Evolutionary conservation across 2,888 invertebrate genomes (phyloP), one percentile per base, ranked within the genome.

Genomic region (Sminthurides aquaticus): DNA sequence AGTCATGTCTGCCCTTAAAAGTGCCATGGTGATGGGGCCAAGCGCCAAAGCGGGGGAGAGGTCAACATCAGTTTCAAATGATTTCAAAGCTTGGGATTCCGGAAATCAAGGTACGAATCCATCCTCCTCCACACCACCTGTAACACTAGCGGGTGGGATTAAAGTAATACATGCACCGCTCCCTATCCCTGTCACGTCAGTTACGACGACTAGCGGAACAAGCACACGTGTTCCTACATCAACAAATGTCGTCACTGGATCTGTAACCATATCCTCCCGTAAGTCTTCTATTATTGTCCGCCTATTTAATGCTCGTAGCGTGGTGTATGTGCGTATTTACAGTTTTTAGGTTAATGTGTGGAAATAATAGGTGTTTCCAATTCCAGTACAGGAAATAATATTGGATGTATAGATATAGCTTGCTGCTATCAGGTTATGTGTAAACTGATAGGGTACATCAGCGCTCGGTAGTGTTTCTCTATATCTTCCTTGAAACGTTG

Each of bases 1-100:
- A 18, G 52, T 22, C 20, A 29, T 61, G 29, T 54, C 61, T 22
- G 61, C 61, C 3, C 26, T 63, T 1, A 63, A 58, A 52, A 25
- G n/a, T 49, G 57, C 64, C 18, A 64, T 64, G 64, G 64, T 64
- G 34, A 64, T 64, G 64, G 64, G 58, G 11, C 64, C 64, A 34
- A 18, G 34, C 20, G 48, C 48, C 1, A 62, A 57, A 62, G 3
- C 55, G 3, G 55, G 48, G 27, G 26, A 29, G 25, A 25, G 25
- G 18, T 8, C 5, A 52, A 5, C 8, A 52, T 8, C 8, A 52
- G 20, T 52, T 52, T 22, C 52, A 52, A 15, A 15, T 20, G 11
- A 18, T 43, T 18, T 11, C 8, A 43, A 43, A 8, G 43, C 43
- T 43, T 11, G 11, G 8, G 8, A 8, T 15, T 5, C 52, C 20